These are phyloP conservation scores for Loris lydekkerianus DNA, from an alignment of 2,797 vertebrate species.

Conservation along the genomic window DNA sequence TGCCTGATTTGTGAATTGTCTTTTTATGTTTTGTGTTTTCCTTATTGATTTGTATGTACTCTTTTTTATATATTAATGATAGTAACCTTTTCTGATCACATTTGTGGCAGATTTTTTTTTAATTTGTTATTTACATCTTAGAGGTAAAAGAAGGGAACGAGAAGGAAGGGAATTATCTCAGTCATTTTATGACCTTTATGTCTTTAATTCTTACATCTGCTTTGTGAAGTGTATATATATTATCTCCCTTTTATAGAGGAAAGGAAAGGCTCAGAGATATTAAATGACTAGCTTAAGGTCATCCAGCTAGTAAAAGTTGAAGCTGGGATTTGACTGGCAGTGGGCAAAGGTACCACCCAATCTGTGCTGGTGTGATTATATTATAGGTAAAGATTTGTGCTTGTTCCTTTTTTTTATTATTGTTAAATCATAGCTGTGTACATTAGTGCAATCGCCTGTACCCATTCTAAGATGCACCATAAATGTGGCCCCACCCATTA, in stretches of 20 bases:
- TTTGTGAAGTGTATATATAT: slow-evolving; percentile 23
- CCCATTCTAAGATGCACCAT: too few species aligned
- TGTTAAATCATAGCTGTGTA: too few species aligned
- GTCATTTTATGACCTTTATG: slow-evolving; percentile 33
- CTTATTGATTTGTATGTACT: slow-evolving; percentile 31
- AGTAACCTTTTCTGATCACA: slow-evolving; percentile 63
- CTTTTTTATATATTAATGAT: slow-evolving; percentile 57
- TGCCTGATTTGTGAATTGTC: slow-evolving; percentile 65
- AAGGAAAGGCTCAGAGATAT: slow-evolving; percentile 48
- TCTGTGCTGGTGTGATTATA: slow-evolving; percentile 18
- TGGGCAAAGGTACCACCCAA: slow-evolving; percentile 10
- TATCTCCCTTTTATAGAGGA: slow-evolving; percentile 51
- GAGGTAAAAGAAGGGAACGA: slow-evolving; percentile 41
- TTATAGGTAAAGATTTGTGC: slow-evolving; percentile 53
- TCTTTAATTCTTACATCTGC: slow-evolving; percentile 55
- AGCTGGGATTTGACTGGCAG: slow-evolving; percentile 50
- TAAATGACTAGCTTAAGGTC: slow-evolving; percentile 52
- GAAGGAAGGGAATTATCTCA: not conserved
- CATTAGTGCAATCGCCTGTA: too few species aligned
- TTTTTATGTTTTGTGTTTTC: slow-evolving; percentile 43
- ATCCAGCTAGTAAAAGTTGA: slow-evolving; percentile 52
- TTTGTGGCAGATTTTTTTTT: slow-evolving; percentile 7
- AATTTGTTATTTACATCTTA: slow-evolving; percentile 60
- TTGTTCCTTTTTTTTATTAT: not conserved
- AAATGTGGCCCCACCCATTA: too few species aligned